Evolutionary conservation across 2,888 invertebrate species (phyloP).

Genomic region (Dorcus parallelipipedus): DNA sequence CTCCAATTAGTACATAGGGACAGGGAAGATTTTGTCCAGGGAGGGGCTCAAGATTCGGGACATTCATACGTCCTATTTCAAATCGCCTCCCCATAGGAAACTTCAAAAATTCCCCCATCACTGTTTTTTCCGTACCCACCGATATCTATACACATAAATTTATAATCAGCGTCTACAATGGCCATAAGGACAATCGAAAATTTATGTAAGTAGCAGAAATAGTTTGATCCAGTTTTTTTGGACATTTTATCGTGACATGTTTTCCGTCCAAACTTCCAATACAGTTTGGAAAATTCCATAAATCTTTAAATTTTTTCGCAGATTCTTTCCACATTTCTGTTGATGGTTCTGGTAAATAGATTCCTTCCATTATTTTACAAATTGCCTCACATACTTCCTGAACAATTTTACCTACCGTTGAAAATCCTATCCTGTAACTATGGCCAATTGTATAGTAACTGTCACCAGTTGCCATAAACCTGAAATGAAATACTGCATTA

Average conservation of each 20-base stretch:
- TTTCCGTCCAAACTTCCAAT: constrained; percentile 8
- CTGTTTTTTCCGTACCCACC: constrained; percentile 7
- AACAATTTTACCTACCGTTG: constrained; percentile 25
- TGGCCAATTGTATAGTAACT: constrained; percentile 19
- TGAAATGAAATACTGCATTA: constrained; percentile 5
- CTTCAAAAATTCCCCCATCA: constrained; percentile 7
- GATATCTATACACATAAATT: constrained; percentile 7
- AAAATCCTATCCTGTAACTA: constrained; percentile 25
- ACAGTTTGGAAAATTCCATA: constrained; percentile 12
- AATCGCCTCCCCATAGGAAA: constrained; percentile 4
- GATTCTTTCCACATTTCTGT: constrained; percentile 6
- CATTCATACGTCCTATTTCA: background rate
- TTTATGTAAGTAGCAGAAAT: constrained; percentile 5
- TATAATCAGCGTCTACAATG: constrained; percentile 9
- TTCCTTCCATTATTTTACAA: constrained; percentile 10
- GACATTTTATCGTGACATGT: constrained; percentile 6
- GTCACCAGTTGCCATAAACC: constrained; percentile 25
- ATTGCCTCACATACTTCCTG: constrained; percentile 23
- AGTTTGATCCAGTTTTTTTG: constrained; percentile 2
- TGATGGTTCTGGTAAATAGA: constrained; percentile 10
- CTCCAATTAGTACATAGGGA: constrained; percentile 10
- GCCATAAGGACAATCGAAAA: constrained; percentile 9
- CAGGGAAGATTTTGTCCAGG: constrained; percentile 9
- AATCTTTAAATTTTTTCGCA: background rate
- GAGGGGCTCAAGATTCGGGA: background rate